phyloP scores from a whole-genome alignment of 2,113 vertebrate genomes.

The Equus quagga region DNA sequence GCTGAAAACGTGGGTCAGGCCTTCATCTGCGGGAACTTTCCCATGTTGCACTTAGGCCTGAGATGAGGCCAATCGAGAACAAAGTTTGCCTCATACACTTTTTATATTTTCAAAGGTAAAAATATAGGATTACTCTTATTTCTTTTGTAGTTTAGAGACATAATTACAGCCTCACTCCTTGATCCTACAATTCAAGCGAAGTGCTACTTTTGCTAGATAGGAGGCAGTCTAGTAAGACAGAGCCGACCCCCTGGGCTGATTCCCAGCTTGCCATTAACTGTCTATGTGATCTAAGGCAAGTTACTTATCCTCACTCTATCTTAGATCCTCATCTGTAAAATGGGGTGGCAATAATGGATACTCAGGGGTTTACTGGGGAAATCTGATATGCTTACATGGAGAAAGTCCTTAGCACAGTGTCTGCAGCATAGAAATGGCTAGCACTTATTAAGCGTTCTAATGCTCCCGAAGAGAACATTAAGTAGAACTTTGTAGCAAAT shows the following conservation, averaged over 20 bases:
- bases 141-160: neutral
- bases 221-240: neutral
- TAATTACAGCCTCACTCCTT: neutral
- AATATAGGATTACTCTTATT: neutral
- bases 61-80: neutral
- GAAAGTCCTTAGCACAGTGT: neutral
- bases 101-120: conserved; percentile 2
- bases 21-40: neutral
- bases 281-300: neutral
- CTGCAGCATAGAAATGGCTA: neutral
- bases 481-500: neutral
- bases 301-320: neutral
- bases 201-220: neutral
- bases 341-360: neutral
- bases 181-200: neutral
- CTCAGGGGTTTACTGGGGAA: neutral
- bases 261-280: neutral
- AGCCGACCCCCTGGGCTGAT: neutral
- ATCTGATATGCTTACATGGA: neutral
- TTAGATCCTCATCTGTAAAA: neutral
- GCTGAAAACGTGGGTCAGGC: neutral
- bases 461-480: neutral
- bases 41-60: neutral
- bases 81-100: neutral
- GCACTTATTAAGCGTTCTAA: neutral